Evolutionary conservation across 2,113 vertebrate species (phyloP), one percentile per base, ranked within the genome.

Genomic region (Mus spicilegus): DNA sequence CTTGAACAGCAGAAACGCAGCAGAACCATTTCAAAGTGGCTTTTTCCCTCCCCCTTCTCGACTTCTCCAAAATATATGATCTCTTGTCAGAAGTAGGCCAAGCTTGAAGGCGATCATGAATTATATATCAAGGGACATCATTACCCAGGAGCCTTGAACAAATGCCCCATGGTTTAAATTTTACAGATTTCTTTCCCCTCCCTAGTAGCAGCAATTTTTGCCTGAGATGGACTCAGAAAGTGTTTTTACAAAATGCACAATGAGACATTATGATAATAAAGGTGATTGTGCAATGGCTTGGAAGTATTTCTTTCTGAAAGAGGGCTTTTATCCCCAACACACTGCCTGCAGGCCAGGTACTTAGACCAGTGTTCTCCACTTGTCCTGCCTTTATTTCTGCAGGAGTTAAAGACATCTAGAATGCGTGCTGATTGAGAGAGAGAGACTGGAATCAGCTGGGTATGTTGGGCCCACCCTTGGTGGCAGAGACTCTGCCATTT

Each of bases 91-190:
- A 97, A 97, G 93, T 93, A 96, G 96, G 96, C 90, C 96, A 96
- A 36, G 95, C 90, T 96, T 88, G 88, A 96, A 93, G 95, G 94
- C 87, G 49, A 7, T 96, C 95, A 97, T 98, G 96, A 97, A 98
- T 97, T 97, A 97, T 97, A 80, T 94, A 97, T 97, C 94, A 97
- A 95, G 93, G 92, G 89, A 61, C 91, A 95, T 95, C 82, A 78
- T 97, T 96, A 95, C 95, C 95, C 93, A 77, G 94, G 95, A 97
- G 94, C 33, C 95, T 96, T 70, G 92, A 95, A 95, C 80, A 85
- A 93, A 88, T 87, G 96, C 88, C 93, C 94, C 51, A 9, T 56
- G 78, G 91, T 97, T 97, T 95, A 87, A 85, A 96, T 96, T 97
- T 98, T 97, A 76, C 28, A 90, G 82, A 78, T 58, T 20, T 3